These are phyloP conservation scores for Parapristionchus giblindavisi DNA, from an alignment of 2,888 invertebrate species.

Conservation along the genomic window DNA sequence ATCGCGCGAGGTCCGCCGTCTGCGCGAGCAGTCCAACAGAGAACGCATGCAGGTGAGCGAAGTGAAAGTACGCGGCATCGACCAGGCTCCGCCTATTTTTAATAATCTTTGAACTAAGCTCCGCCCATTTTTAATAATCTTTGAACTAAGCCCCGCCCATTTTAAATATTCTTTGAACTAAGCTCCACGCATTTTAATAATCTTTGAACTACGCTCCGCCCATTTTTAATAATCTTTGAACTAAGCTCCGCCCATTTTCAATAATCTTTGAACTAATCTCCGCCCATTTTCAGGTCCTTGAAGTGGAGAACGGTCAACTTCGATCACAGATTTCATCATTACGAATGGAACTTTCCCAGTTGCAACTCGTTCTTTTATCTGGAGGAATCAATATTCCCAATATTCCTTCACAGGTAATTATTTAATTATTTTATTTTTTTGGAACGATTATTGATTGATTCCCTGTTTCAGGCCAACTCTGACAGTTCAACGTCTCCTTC, in stretches of 20 bases:
- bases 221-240: too few species aligned
- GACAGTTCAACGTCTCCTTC: slow-evolving; percentile 35
- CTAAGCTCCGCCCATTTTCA: too few species aligned
- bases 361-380: slow-evolving; percentile 22
- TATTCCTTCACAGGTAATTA: slow-evolving; percentile 17
- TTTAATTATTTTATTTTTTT: slow-evolving; percentile 3
- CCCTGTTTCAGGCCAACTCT: slow-evolving; percentile 9
- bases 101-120: too few species aligned
- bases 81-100: too few species aligned
- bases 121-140: too few species aligned
- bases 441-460: background rate
- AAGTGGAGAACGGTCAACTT: slow-evolving; percentile 37
- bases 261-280: too few species aligned
- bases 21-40: slow-evolving; percentile 30
- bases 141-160: too few species aligned
- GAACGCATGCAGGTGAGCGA: slow-evolving; percentile 27
- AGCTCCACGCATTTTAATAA: too few species aligned
- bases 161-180: too few species aligned
- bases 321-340: slow-evolving; percentile 15
- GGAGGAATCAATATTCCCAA: slow-evolving; percentile 4
- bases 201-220: too few species aligned
- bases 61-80: too few species aligned
- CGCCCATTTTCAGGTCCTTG: slow-evolving; percentile 34
- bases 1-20: slow-evolving; percentile 29
- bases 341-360: slow-evolving; percentile 33